These are phyloP conservation scores for Microcebus lehilahytsara DNA, from an alignment of 2,113 vertebrate species.

Conservation along the genomic window DNA sequence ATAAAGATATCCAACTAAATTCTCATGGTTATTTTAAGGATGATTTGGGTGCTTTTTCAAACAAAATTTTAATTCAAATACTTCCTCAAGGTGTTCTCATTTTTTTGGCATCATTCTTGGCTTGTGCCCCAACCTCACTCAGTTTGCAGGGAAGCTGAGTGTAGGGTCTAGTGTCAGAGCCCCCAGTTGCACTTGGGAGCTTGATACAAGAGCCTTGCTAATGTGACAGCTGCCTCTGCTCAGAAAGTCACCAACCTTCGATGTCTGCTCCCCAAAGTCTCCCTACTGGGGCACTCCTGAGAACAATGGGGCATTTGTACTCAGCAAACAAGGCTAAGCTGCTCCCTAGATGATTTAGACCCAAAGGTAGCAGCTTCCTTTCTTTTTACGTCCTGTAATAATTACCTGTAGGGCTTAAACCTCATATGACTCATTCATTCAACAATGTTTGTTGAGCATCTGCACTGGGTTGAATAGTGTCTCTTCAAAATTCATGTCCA, in stretches of 20 bases:
- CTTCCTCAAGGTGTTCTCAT: not conserved
- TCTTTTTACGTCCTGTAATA: not conserved
- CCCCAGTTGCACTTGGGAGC: rapidly evolving
- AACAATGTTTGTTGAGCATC: not conserved
- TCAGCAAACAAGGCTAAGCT: not conserved
- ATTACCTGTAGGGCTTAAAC: not conserved
- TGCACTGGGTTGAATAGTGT: not conserved
- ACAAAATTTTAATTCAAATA: constrained; percentile 1
- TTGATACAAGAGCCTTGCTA: not conserved
- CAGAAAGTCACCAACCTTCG: not conserved
- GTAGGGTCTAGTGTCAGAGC: not conserved
- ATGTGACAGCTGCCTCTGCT: not conserved
- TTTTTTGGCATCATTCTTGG: not conserved
- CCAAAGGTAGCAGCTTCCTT: not conserved
- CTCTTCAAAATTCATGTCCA: not conserved
- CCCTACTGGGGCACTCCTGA: not conserved
- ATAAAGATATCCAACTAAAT: not conserved
- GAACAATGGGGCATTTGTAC: not conserved
- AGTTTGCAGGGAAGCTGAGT: not conserved
- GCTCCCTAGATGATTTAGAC: not conserved
- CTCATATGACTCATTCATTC: not conserved
- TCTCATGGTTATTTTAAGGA: not conserved
- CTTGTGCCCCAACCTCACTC: not conserved
- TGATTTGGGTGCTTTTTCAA: not conserved
- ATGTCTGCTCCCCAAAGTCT: not conserved